Evolutionary conservation across 2,888 invertebrate species (phyloP).

Genomic region (Clusia tigrina): DNA sequence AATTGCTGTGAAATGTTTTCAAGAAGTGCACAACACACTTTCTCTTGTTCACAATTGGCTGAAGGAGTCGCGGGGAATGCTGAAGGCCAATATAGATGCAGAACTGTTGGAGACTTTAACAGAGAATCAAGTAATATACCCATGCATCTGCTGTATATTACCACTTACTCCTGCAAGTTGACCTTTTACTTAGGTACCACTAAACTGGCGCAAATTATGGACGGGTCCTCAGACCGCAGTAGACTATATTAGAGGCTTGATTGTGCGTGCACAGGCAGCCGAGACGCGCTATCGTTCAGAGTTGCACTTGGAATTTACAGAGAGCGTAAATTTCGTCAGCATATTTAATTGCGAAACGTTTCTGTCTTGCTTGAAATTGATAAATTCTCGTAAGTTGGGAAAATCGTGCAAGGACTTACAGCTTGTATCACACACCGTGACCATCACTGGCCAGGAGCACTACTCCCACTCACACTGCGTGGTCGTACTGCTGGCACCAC

Average conservation of each 20-base stretch:
- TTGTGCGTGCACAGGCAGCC: constrained; percentile 53
- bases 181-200: constrained; percentile 47
- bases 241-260: constrained; percentile 59
- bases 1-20: constrained; percentile 51
- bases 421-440: constrained; percentile 40
- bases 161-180: background rate
- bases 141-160: background rate
- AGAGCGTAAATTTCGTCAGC: constrained; percentile 52
- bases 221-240: constrained; percentile 55
- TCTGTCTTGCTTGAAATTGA: constrained; percentile 58
- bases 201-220: constrained; percentile 60
- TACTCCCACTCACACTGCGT: background rate
- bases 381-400: constrained; percentile 51
- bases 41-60: constrained; percentile 51
- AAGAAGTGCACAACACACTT: constrained; percentile 57
- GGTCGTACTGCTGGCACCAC: constrained; percentile 50
- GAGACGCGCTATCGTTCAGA: constrained; percentile 54
- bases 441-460: constrained; percentile 12
- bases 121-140: constrained; percentile 53
- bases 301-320: constrained; percentile 47
- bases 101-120: constrained; percentile 46
- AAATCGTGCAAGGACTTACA: constrained; percentile 56
- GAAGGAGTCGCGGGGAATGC: constrained; percentile 42
- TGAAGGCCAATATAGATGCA: constrained; percentile 40
- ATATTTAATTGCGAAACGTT: constrained; percentile 62